These are phyloP conservation scores for Larimichthys polyactis DNA, from an alignment of 2,113 vertebrate genomes.

Conservation along the genomic window DNA sequence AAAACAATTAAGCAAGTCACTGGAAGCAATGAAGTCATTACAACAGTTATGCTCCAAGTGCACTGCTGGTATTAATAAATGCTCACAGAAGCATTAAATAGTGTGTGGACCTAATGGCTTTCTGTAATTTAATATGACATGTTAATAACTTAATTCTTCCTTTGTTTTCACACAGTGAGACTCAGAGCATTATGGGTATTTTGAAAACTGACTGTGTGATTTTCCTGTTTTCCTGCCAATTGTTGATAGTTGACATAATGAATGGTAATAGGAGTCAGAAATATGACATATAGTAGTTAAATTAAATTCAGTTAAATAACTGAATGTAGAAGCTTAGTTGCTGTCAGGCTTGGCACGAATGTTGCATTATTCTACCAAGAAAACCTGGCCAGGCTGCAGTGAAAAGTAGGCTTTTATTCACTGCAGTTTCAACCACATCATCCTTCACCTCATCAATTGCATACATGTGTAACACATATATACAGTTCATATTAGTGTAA, in stretches of 20 bases:
- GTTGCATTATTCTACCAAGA: not conserved
- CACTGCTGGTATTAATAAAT: slow-evolving; percentile 40
- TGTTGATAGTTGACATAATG: not conserved
- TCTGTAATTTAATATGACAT: slow-evolving; percentile 38
- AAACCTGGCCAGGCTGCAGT: not conserved
- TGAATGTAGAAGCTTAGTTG: not conserved
- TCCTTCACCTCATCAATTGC: not conserved
- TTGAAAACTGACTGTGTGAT: not conserved
- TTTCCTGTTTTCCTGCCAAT: not conserved
- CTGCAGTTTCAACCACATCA: not conserved
- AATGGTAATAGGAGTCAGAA: not conserved
- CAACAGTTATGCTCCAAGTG: not conserved
- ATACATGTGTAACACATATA: not conserved
- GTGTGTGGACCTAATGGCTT: slow-evolving; percentile 30
- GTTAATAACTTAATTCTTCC: slow-evolving; percentile 39
- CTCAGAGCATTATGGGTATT: not conserved
- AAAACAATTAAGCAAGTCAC: not conserved
- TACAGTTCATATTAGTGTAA: not conserved
- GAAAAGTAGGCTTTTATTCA: no score
- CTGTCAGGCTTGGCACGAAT: not conserved
- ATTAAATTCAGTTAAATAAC: not conserved
- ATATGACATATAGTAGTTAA: not conserved
- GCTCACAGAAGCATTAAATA: slow-evolving; percentile 37
- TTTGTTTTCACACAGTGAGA: slow-evolving; percentile 28
- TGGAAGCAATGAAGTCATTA: slow-evolving; percentile 28